A percentile compares a stretch with the other conserved stretches of the same genome.
Conservation (phyloP, 2,113 vertebrate species). For the Trachemys scripta region DNA sequence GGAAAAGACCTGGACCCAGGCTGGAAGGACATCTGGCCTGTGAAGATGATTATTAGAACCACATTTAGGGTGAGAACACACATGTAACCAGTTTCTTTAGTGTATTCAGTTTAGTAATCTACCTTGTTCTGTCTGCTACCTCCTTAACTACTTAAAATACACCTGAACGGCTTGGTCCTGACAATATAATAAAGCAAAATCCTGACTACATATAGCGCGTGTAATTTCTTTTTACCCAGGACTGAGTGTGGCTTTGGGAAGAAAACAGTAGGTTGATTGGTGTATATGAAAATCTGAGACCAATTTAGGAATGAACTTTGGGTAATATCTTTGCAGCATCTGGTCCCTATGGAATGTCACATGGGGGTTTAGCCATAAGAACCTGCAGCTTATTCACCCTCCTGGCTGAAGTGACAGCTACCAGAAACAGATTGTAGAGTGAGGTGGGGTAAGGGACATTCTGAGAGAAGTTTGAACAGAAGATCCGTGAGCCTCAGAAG, state of each 20-base stretch:
- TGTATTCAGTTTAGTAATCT: no score
- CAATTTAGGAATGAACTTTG: not conserved
- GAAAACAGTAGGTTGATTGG: no score
- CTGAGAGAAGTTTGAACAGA: not conserved
- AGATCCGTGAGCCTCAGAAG: not conserved
- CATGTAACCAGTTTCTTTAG: no score
- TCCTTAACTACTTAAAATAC: no score
- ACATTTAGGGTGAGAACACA: no score
- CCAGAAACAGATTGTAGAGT: not conserved
- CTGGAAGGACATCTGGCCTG: no score
- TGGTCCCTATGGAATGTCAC: not conserved
- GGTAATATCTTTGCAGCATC: not conserved
- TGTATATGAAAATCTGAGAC: not conserved
- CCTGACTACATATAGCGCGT: not conserved
- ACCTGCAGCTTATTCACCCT: not conserved
- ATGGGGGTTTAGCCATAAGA: not conserved
- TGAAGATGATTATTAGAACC: no score
- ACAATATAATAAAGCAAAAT: not conserved
- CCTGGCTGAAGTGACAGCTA: not conserved
- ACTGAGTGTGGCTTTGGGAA: not conserved
- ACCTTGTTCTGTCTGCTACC: no score
- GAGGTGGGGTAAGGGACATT: not conserved
- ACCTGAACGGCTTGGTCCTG: not conserved
- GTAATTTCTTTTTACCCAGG: not conserved
- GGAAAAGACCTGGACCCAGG: no score